These are phyloP conservation scores for Macrochelys suwanniensis DNA, from an alignment of 2,797 vertebrate species.

Conservation along the genomic window DNA sequence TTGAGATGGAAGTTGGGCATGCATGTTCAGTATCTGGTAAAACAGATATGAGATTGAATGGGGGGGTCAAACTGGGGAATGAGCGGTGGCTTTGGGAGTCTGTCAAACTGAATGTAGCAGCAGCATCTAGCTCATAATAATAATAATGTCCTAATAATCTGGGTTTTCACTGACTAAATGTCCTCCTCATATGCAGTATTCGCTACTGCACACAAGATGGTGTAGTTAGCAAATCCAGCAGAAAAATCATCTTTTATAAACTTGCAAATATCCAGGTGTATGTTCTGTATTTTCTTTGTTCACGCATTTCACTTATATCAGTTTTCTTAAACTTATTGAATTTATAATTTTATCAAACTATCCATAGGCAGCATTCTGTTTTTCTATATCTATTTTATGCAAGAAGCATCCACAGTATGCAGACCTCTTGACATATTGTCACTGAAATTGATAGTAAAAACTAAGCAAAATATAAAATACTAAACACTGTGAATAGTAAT, in stretches of 20 bases:
- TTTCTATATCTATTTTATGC: not conserved
- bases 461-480: not conserved
- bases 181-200: slow-evolving; percentile 10
- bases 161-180: not conserved
- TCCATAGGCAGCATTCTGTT: not conserved
- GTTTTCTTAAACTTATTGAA: not conserved
- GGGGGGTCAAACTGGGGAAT: rapidly evolving
- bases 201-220: slow-evolving; percentile 62
- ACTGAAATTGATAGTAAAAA: not conserved
- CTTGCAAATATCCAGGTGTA: not conserved
- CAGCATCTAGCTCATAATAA: not conserved
- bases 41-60: not conserved
- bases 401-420: not conserved
- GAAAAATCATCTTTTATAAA: not conserved
- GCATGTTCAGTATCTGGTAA: not conserved
- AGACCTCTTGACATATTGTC: not conserved
- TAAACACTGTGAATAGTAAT: not conserved
- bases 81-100: not conserved
- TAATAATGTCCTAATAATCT: not conserved
- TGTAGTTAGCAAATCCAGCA: not conserved
- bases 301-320: not conserved
- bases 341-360: not conserved
- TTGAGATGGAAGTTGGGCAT: not conserved
- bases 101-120: not conserved
- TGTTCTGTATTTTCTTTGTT: not conserved